Evolutionary conservation across 30 jellyfish, hydroid and myxozoan genomes (phyloP), one percentile per base, ranked within the genome.

Genomic region (Aurelia sp.): DNA sequence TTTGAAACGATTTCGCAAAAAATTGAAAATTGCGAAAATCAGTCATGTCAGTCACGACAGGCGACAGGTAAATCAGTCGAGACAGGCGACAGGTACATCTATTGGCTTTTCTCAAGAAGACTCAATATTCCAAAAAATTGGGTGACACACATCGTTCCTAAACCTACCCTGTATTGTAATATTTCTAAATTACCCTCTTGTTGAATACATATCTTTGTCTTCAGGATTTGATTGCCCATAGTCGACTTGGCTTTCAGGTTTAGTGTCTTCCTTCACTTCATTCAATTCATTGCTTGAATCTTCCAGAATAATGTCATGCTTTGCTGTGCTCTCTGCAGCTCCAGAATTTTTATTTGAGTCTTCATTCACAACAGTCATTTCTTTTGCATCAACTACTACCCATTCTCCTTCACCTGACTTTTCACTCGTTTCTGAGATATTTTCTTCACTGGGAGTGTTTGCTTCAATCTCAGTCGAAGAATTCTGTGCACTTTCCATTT

Each of bases 161-260:
- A 44, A 7, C 55, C 55, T 1, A 10, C 15, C 55, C 9, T 44
- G 15, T 5, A 44, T 27, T 27, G 33, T 27, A 27, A 27, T 3
- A 7, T 44, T 44, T 5, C 13, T 8, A 44, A 44, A 44, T 44
- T 44, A 44, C 55, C 55, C 55, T 67, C 94, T 63, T 27, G 94
- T 85, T 17, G 94, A 73, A 51, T 85, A 85, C 94, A 85, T 85
- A 58, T 85, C 94, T 47, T 85, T 63, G 47, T 85, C 94, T 47
- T 85, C 94, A 5, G 94, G 94, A 66, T 12, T 53, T 12, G 94
- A 85, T 20, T 85, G 94, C 22, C 94, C 94, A 63, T 60, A 85
- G 65, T 85, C 94, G 22, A 52, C 93, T 6, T 31, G 17, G 1
- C 33, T 16, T 5, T 83, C 92, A 65, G 44, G 10, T 21, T 31